Evolutionary conservation across 2,888 invertebrate species (phyloP), one percentile per base, ranked within the genome.

Genomic region (Pandemis cinnamomeana): DNA sequence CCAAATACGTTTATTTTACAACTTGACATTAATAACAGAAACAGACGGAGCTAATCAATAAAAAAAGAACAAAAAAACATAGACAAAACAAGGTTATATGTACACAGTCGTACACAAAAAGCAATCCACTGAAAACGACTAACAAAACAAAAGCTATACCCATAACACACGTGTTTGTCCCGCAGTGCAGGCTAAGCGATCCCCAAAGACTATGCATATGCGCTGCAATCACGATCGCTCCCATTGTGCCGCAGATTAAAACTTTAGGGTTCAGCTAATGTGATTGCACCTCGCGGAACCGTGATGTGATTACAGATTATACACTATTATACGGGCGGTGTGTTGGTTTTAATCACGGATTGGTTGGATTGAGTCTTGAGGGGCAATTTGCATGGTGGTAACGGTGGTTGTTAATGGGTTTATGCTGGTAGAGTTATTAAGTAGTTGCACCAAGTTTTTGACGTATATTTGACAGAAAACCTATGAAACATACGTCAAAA

Each of bases 221-320:
- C 89, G 93, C 85, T 86, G 93, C 93, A 92, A 93, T 93, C 93
- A 91, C 89, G 91, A 94, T 94, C 88, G 91, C 88, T 86, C 83
- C 88, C 86, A 92, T 94, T 93, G 93, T 93, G 87, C 84, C 84
- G 84, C 88, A 92, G 94, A 94, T 94, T 94, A 93, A 93, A 92
- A 93, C 93, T 94, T 92, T 93, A 93, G 93, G 92, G 92, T 92
- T 92, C 93, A 93, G 86, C 89, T 94, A 94, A 94, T 94, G 94
- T 91, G 92, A 94, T 94, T 94, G 94, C 92, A 88, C 89, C 89
- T 86, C 86, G 82, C 87, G 85, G 89, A 89, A 89, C 88, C 89
- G 80, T 84, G 84, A 86, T 86, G 82, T 83, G 84, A 88, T 89
- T 64, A 73, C 68, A 63, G 48, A 58, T 58, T 86, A 88, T 86